Conservation (phyloP, 2,113 vertebrate genomes). For the Silurus glanis region DNA sequence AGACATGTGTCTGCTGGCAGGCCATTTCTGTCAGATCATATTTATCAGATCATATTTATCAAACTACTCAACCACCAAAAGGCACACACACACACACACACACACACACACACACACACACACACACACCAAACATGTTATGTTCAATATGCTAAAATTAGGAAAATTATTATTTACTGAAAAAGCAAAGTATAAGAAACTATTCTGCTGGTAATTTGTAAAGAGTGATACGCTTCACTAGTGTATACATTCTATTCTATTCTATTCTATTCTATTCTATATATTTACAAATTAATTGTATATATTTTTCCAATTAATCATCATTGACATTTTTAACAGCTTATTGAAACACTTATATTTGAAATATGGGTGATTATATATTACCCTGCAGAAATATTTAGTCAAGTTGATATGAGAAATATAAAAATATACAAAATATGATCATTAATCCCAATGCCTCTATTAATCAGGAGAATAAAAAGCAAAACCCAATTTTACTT, state of each 20-base stretch:
- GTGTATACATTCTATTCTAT: too few relatives aligned
- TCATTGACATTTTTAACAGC: too few relatives aligned
- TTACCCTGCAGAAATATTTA: background rate
- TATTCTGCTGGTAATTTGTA: background rate
- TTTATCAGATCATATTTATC: conserved; percentile 20
- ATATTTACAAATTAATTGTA: too few relatives aligned
- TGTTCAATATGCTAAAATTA: background rate
- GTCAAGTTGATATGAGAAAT: background rate
- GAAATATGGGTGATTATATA: too few relatives aligned
- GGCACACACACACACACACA: background rate
- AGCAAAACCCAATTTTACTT: background rate
- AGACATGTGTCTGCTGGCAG: conserved; percentile 18
- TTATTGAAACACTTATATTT: too few relatives aligned
- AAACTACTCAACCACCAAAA: conserved; percentile 9
- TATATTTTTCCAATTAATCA: too few relatives aligned
- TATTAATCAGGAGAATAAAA: background rate
- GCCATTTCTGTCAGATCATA: conserved; percentile 36
- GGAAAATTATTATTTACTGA: background rate
- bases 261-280: too few relatives aligned
- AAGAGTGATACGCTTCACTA: background rate
- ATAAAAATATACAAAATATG: background rate
- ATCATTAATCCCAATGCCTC: background rate
- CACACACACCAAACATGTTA: background rate
- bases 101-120: too few relatives aligned
- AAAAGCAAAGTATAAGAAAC: background rate